Evolutionary conservation across 2,113 vertebrate species (phyloP).

Genomic region (Cepphus grylle): DNA sequence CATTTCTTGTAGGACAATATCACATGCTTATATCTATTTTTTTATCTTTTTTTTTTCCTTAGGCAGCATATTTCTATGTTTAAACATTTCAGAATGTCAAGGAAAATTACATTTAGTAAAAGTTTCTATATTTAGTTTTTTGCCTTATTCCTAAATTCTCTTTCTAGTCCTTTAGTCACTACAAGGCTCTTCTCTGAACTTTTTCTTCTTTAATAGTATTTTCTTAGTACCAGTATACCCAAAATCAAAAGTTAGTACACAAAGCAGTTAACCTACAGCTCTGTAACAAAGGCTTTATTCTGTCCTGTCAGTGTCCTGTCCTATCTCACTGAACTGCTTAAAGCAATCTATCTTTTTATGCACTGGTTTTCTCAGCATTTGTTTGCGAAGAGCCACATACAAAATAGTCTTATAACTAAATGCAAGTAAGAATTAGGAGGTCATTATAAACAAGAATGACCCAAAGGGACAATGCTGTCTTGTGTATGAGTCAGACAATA

Average conservation of each 20-base stretch:
- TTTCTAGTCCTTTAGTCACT: background rate
- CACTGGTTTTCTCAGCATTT: background rate
- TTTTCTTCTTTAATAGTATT: background rate
- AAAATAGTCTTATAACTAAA: background rate
- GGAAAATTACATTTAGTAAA: background rate
- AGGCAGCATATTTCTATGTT: background rate
- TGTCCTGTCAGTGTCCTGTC: background rate
- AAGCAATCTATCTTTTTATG: background rate
- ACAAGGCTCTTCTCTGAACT: background rate
- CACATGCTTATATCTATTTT: background rate
- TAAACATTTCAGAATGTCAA: background rate
- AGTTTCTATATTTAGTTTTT: background rate
- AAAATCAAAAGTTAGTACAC: background rate
- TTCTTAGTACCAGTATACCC: background rate
- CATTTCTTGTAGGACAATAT: background rate
- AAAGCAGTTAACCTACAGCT: background rate
- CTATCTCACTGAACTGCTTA: background rate
- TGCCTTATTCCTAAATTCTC: background rate
- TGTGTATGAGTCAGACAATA: slow-evolving; percentile 32
- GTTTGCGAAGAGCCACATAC: background rate
- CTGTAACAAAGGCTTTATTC: background rate
- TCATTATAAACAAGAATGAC: background rate
- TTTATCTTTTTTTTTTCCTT: background rate
- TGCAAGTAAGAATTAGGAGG: background rate
- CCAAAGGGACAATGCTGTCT: slow-evolving; percentile 12